Evolutionary conservation across 2,113 vertebrate genomes (phyloP), one percentile per base, ranked within the genome.

Genomic region (Mirza zaza): DNA sequence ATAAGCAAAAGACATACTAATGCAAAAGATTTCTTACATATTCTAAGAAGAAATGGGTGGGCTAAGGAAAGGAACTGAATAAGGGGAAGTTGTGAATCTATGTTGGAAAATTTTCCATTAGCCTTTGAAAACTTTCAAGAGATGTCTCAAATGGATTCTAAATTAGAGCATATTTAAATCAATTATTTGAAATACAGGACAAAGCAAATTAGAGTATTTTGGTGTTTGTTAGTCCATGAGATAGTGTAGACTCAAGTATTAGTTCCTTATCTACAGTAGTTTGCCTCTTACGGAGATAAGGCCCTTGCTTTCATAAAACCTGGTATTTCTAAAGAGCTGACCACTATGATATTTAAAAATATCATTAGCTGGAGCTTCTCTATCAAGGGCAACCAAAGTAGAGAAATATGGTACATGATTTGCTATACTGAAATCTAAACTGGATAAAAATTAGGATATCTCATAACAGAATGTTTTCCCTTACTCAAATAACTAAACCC

Each of bases 11-110:
- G 8, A 63, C 8, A 63, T 55, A 65, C 71, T 92, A 79, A 77
- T 18, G 87, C 21, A 92, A 90, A 95, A 96, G 36, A 94, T 48
- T 61, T 89, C 50, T 82, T 71, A 87, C 23, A 63, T 42, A 70
- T 36, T 36, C 65, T 87, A 71, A 71, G 59, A 84, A 75, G 42
- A 91, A 97, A 73, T 42, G 36, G 59, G 55, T 48, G 36, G 21
- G 42, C 76, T 87, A 70, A 92, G 48, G 55, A 93, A 90, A 91
- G 59, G 93, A 92, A 68, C 0, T 42, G 8, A 96, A 23, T 45
- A 87, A 87, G 39, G 13, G 17, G 34, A n/a, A 95, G 34, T 18
- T 85, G 6, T 92, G 67, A 90, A 79, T n/a, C 36, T 29, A 80
- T 11, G 3, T 8, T 85, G 48, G 36, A 89, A 93, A 87, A n/a